Percentiles rank a stretch among this genome's conserved stretches.
phyloP scores from a whole-genome alignment of 2,113 vertebrate genomes.

The Choloepus hoffmanni region DNA sequence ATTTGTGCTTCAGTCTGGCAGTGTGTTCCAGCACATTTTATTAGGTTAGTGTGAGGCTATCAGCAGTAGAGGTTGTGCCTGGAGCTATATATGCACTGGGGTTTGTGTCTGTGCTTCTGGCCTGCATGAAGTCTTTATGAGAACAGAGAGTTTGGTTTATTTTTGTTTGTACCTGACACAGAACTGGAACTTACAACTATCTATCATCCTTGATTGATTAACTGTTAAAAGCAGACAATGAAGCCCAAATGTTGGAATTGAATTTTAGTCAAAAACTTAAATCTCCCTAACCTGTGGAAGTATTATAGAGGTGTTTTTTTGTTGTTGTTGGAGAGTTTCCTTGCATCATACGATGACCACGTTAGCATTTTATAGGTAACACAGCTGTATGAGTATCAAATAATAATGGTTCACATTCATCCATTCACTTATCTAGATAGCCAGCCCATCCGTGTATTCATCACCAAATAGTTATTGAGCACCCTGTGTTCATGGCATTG shows the following conservation, averaged over 20 bases:
- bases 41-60: neutral
- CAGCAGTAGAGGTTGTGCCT: constrained; percentile 20
- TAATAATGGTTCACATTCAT: neutral
- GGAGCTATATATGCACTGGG: neutral
- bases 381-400: neutral
- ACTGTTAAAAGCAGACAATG: constrained; percentile 14
- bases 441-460: rapidly evolving
- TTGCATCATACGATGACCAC: neutral
- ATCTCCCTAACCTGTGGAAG: neutral
- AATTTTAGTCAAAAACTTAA: neutral
- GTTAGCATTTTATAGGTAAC: neutral
- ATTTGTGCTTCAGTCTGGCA: neutral
- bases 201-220: constrained; percentile 27
- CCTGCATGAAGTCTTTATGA: constrained; percentile 25
- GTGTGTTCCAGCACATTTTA: neutral
- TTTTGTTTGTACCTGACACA: constrained; percentile 38
- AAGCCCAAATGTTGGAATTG: neutral
- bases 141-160: constrained; percentile 28
- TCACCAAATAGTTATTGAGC: neutral
- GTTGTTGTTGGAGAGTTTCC: neutral
- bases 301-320: neutral
- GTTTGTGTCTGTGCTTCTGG: constrained; percentile 39
- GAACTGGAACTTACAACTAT: neutral
- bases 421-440: neutral
- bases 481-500: neutral